Evolutionary conservation across 2,113 vertebrate genomes (phyloP).

Genomic region (Pampusana beccarii): DNA sequence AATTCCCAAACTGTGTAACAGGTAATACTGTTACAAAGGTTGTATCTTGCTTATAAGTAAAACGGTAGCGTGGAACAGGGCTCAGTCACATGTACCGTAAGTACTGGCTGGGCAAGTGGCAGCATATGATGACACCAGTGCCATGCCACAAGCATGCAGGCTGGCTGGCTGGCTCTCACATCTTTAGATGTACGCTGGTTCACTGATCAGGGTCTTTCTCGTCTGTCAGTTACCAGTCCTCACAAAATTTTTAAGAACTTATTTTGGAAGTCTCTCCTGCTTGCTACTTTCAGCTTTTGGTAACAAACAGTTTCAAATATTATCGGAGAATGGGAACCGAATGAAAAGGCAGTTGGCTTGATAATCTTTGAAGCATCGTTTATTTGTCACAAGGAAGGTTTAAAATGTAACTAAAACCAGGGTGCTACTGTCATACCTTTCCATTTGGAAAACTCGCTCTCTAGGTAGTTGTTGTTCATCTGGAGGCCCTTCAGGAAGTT

Average conservation of each 20-base stretch:
- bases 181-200: fast-evolving
- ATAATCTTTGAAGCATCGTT: background rate
- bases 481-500: conserved; percentile 79
- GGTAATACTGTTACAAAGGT: background rate
- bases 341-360: background rate
- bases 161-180: background rate
- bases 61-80: background rate
- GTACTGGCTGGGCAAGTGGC: fast-evolving
- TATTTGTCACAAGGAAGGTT: background rate
- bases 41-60: background rate
- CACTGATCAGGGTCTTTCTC: background rate
- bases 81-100: background rate
- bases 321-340: background rate
- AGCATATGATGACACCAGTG: fast-evolving
- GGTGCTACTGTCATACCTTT: conserved; percentile 66
- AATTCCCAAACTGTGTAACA: background rate
- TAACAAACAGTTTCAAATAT: background rate
- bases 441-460: conserved; percentile 75
- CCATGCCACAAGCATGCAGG: fast-evolving
- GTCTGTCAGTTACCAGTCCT: background rate
- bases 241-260: background rate
- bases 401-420: background rate
- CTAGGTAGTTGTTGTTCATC: conserved; percentile 72
- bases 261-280: background rate
- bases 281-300: background rate